phyloP scores from a whole-genome alignment of 2,797 vertebrate genomes.

The Halcyon leucocephala region DNA sequence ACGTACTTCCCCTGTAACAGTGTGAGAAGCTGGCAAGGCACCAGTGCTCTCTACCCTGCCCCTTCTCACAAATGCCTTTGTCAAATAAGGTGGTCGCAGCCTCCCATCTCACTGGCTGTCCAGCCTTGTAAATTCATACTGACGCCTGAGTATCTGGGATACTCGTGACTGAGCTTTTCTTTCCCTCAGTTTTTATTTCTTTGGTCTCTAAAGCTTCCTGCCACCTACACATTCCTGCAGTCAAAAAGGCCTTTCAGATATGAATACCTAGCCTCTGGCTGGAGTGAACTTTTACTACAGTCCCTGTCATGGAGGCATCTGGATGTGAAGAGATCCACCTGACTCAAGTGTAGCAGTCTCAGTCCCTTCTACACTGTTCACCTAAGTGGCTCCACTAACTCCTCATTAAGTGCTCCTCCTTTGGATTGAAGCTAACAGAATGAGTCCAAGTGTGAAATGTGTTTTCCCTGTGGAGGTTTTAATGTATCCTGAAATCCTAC shows the following conservation, averaged over 20 bases:
- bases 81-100: not conserved
- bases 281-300: not conserved
- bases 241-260: not conserved
- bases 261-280: not conserved
- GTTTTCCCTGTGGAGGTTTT: not conserved
- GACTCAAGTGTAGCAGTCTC: not conserved
- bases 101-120: not conserved
- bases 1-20: accelerated
- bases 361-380: not conserved
- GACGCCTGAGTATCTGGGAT: not conserved
- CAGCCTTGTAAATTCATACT: not conserved
- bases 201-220: not conserved
- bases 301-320: not conserved
- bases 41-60: not conserved
- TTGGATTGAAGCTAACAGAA: not conserved
- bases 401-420: not conserved
- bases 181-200: not conserved
- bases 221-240: accelerated
- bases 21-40: not conserved
- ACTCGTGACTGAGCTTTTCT: not conserved
- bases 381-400: not conserved
- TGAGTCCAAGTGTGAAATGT: not conserved
- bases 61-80: not conserved
- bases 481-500: not conserved
- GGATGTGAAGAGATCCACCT: not conserved